Evolutionary conservation across 2,888 invertebrate genomes (phyloP).

Genomic region (Myathropa florea): DNA sequence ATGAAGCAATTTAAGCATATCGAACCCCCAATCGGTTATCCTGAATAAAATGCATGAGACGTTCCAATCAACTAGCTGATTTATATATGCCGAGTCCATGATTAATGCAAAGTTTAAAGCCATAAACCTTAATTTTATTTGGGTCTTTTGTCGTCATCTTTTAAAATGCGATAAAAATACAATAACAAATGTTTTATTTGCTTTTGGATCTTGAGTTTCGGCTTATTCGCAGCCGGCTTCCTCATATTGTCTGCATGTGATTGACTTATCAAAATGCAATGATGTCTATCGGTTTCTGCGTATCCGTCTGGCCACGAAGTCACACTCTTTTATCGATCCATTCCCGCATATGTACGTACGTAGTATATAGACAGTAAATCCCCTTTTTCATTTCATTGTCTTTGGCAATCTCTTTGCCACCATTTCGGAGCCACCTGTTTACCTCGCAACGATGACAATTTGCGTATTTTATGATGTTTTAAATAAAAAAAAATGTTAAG

Average conservation of each 20-base stretch:
- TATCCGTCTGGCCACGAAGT: background rate
- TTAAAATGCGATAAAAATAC: background rate
- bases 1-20: background rate
- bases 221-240: background rate
- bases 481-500: background rate
- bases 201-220: background rate
- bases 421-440: background rate
- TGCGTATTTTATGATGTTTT: background rate
- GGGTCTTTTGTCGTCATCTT: background rate
- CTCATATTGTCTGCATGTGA: background rate
- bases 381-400: background rate
- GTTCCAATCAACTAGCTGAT: background rate
- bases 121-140: background rate
- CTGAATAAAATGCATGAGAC: background rate
- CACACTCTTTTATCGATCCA: background rate
- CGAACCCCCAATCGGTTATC: background rate
- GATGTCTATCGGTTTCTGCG: background rate
- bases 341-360: background rate
- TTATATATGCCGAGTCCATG: background rate
- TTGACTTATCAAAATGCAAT: background rate
- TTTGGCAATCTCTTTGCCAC: background rate
- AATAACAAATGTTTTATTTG: background rate
- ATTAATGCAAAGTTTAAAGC: background rate
- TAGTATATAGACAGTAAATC: background rate
- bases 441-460: background rate